A percentile compares a stretch with the other conserved stretches of the same genome.
Evolutionary conservation across 2,888 invertebrate genomes (phyloP).

Genomic region (Cerceris rybyensis): DNA sequence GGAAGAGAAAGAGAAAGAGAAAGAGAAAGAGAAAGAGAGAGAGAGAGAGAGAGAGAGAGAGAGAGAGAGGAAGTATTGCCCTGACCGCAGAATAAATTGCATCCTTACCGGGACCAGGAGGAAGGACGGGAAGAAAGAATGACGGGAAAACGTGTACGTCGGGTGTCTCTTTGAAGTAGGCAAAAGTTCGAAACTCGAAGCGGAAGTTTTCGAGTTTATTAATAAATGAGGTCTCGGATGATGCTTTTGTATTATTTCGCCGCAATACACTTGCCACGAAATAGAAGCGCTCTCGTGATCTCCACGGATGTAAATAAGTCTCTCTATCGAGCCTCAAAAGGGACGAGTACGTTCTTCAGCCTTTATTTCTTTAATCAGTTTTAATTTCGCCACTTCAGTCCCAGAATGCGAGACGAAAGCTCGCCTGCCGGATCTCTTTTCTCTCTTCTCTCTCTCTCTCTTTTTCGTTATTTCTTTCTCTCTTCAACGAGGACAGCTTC

Average conservation of each 20-base stretch:
- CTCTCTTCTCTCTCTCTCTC: not conserved
- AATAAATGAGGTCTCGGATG: conserved; percentile 42
- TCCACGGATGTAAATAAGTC: conserved; percentile 53
- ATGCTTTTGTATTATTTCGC: conserved; percentile 2
- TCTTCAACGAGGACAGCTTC: too few relatives aligned
- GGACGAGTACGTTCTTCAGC: conserved; percentile 12
- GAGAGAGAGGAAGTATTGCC: conserved; percentile 1
- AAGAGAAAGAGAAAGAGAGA: too few relatives aligned
- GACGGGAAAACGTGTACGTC: conserved; percentile 8
- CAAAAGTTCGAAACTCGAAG: conserved; percentile 20
- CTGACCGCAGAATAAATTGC: conserved; percentile 45
- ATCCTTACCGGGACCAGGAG: conserved; percentile 26
- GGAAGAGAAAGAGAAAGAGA: too few relatives aligned
- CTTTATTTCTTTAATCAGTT: conserved; percentile 53
- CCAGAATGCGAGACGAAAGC: conserved; percentile 1
- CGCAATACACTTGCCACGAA: conserved; percentile 22
- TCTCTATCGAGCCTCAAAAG: conserved; percentile 29
- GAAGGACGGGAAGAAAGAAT: conserved; percentile 1
- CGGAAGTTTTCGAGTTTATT: conserved; percentile 40
- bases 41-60: too few relatives aligned
- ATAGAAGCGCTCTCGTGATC: conserved; percentile 32
- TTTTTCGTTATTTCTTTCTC: too few relatives aligned
- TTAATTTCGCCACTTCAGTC: conserved; percentile 35
- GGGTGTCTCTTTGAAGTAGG: conserved; percentile 31
- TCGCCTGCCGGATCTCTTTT: not conserved